Evolutionary conservation across 2,888 invertebrate genomes (phyloP).

Genomic region (Rugalucina vietnamica): DNA sequence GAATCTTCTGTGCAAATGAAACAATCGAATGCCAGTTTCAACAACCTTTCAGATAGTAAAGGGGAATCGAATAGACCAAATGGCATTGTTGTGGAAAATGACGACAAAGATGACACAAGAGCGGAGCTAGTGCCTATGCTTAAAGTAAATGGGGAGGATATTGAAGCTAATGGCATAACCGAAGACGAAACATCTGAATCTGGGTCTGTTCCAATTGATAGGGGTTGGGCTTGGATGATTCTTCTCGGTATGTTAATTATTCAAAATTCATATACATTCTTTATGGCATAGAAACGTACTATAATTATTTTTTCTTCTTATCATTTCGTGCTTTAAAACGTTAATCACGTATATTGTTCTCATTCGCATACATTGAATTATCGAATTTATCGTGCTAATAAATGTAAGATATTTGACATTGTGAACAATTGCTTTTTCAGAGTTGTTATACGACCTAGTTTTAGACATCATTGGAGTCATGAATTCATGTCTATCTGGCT

Average conservation of each 20-base stretch:
- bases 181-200: background rate
- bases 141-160: background rate
- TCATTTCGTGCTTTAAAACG: too few species aligned
- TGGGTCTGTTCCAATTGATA: constrained; percentile 47
- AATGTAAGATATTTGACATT: too few species aligned
- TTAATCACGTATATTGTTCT: too few species aligned
- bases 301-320: too few species aligned
- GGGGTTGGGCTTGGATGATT: constrained; percentile 63
- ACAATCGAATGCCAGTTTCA: background rate
- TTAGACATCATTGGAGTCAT: too few species aligned
- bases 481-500: too few species aligned
- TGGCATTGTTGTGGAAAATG: background rate
- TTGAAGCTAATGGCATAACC: background rate
- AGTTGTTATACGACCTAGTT: too few species aligned
- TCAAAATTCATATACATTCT: too few species aligned
- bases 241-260: constrained; percentile 45
- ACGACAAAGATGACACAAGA: background rate
- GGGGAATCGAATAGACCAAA: background rate
- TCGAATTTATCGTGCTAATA: too few species aligned
- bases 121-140: background rate
- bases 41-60: background rate
- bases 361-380: too few species aligned
- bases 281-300: too few species aligned
- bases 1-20: background rate
- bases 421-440: too few species aligned